Percentiles rank a stretch among this genome's conserved stretches.
These are phyloP conservation scores for Labia minor DNA, from an alignment of 2,888 invertebrate species.

Conservation along the genomic window DNA sequence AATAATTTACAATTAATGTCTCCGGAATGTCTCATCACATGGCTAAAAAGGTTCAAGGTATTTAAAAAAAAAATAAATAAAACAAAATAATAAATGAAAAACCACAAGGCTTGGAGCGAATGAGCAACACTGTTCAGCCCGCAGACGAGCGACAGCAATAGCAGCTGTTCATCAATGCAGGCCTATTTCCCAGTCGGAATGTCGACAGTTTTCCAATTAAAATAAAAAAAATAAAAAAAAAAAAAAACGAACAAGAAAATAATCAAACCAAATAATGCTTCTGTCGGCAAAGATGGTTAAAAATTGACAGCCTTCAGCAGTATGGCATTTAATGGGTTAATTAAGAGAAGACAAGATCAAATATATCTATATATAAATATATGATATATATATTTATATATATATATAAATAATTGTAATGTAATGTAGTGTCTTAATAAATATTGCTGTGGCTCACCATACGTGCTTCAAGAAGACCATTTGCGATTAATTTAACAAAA, in stretches of 20 bases:
- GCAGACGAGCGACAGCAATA: background rate
- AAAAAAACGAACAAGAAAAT: background rate
- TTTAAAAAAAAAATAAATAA: background rate
- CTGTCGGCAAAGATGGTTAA: background rate
- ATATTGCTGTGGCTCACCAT: slow-evolving; percentile 13
- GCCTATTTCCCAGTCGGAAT: background rate
- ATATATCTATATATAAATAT: no score
- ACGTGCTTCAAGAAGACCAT: background rate
- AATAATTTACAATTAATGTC: no score
- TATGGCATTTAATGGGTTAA: background rate
- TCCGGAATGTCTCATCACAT: background rate
- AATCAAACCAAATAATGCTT: background rate
- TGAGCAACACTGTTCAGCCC: background rate
- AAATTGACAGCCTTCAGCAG: background rate
- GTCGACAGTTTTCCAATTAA: background rate
- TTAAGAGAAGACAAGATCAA: background rate
- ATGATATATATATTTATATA: no score
- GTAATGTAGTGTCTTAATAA: no score
- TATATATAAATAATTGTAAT: background rate
- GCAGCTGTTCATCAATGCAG: background rate
- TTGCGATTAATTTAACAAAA: slow-evolving; percentile 7
- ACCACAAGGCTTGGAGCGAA: background rate
- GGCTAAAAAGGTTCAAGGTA: background rate
- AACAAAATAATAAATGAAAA: no score
- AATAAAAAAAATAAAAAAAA: no score